These are phyloP conservation scores for Leptodactylus fuscus DNA, from an alignment of 2,113 vertebrate species.

Conservation along the genomic window DNA sequence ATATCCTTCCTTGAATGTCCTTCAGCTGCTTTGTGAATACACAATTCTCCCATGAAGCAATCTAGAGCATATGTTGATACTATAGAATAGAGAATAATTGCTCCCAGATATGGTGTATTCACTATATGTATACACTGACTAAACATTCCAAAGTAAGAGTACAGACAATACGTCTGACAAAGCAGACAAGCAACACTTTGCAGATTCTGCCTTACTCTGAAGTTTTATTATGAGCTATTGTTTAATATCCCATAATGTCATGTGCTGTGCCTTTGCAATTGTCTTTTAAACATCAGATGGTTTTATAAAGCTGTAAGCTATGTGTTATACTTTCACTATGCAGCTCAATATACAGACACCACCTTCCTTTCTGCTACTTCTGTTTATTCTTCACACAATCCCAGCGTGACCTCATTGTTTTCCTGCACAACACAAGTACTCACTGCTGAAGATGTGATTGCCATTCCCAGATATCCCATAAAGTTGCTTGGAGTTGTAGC, in stretches of 20 bases:
- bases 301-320: not conserved
- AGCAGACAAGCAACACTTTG: not conserved
- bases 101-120: not conserved
- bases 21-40: not conserved
- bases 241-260: not conserved
- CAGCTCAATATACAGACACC: not conserved
- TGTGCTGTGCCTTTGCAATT: not conserved
- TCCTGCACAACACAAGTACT: not conserved
- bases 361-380: not conserved
- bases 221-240: not conserved
- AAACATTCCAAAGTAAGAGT: not conserved
- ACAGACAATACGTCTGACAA: not conserved
- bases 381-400: not conserved
- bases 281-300: not conserved
- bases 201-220: not conserved
- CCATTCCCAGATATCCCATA: not conserved
- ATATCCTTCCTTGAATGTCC: not conserved
- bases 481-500: too few relatives aligned
- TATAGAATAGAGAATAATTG: not conserved
- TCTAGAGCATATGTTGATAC: not conserved
- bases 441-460: not conserved
- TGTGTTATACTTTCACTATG: not conserved
- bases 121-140: not conserved
- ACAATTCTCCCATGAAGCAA: not conserved
- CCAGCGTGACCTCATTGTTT: not conserved